Conservation (phyloP, 2,113 vertebrate genomes). For the Myotis davidii region DNA sequence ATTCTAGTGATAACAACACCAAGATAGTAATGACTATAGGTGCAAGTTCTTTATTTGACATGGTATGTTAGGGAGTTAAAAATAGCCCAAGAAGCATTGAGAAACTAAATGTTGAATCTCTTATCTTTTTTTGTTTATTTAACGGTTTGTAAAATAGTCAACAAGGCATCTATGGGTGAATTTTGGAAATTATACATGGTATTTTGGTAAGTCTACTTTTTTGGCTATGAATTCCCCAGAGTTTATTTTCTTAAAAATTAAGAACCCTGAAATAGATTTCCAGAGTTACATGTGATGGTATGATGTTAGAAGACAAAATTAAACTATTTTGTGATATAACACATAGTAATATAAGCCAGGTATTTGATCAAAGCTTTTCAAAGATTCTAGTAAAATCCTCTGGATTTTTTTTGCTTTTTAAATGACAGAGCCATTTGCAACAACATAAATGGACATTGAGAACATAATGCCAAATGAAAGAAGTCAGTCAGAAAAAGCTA, state of each 20-base stretch:
- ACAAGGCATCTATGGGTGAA: background rate
- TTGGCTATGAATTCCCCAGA: background rate
- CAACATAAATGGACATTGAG: too few relatives aligned
- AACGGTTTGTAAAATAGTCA: constrained; percentile 50
- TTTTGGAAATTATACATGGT: constrained; percentile 29
- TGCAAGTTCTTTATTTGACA: constrained; percentile 38
- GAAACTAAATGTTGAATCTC: background rate
- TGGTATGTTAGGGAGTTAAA: background rate
- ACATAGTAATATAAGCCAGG: background rate
- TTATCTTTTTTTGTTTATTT: background rate
- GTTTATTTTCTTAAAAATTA: background rate
- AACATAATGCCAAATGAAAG: too few relatives aligned
- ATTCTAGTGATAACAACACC: constrained; percentile 20
- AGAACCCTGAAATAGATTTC: background rate
- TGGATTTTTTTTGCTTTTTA: background rate
- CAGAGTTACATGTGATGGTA: background rate
- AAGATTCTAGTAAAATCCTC: constrained; percentile 22
- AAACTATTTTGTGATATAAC: background rate
- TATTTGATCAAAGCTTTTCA: constrained; percentile 4
- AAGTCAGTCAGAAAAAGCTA: too few relatives aligned
- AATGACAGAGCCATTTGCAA: background rate
- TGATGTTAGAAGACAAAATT: constrained; percentile 18
- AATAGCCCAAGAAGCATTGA: constrained; percentile 16
- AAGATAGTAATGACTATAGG: background rate
- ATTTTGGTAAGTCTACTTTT: constrained; percentile 1